phyloP scores from a whole-genome alignment of 2,888 invertebrate species.

The Neocrepidodera transversa region DNA sequence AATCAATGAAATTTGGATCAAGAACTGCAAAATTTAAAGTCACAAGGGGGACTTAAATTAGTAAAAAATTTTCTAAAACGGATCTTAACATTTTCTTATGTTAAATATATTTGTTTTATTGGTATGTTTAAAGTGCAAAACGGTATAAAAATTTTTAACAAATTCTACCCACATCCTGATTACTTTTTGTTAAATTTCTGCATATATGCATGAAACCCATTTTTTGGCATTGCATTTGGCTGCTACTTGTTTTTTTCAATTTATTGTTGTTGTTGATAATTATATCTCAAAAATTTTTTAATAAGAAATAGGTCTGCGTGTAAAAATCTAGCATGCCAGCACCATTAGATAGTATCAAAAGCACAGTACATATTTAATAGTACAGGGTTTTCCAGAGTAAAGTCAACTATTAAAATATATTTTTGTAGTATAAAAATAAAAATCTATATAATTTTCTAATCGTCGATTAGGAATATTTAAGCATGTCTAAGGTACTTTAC shows the following conservation, averaged over 20 bases:
- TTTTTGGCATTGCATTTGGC: constrained; percentile 62
- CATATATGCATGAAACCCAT: constrained; percentile 59
- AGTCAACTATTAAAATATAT: background rate
- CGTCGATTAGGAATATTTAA: no score
- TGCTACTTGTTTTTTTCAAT: constrained; percentile 57
- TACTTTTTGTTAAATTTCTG: constrained; percentile 56
- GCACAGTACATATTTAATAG: constrained; percentile 56
- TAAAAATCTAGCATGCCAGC: constrained; percentile 56
- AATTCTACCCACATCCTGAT: constrained; percentile 48
- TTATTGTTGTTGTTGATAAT: constrained; percentile 43
- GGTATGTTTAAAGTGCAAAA: no score
- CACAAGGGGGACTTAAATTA: no score
- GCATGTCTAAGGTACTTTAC: no score
- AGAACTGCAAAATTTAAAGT: no score
- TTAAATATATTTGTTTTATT: no score
- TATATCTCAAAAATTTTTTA: constrained; percentile 33
- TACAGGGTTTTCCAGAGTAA: constrained; percentile 48
- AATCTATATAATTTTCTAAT: no score
- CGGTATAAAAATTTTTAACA: no score
- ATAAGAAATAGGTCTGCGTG: constrained; percentile 42
- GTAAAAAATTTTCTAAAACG: no score
- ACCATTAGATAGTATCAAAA: constrained; percentile 58
- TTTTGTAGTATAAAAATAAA: background rate
- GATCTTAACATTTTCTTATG: no score
- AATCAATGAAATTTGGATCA: no score